Base-by-base conservation (phyloP, 2,888 invertebrate species). In the Drosophila limbata region DNA sequence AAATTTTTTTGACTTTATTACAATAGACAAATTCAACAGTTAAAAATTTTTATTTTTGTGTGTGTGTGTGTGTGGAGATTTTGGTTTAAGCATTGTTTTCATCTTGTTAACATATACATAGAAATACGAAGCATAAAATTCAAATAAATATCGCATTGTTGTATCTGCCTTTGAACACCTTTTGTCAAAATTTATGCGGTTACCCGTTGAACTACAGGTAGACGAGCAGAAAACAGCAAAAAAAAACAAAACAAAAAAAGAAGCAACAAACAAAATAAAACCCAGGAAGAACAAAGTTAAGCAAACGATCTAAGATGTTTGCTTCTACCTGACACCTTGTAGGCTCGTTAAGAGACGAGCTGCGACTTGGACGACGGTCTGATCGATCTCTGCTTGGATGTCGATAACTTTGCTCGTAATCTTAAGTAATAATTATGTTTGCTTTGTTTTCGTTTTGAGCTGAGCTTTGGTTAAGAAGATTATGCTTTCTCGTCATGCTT, bases 371-470 rank as follows among this genome's bases (percentile, higher is more conserved):
- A 48, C 48, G 47, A 21, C 65, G 42, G 17, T 25, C 9, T 17
- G 17, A 42, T 59, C 47, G 42, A 66, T 56, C 15, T 21, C n/a
- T 19, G 4, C 31, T 9, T 5, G 8, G 15, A 17, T 42, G 42
- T 17, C 61, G 66, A 77, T 67, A 71, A 69, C 52, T 76, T 68
- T 57, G 53, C 44, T 35, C 47, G 50, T 79, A 68, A 76, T 79
- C 77, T 80, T 57, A 61, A 71, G 73, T 80, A 80, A 70, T 68
- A 77, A 70, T 71, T 77, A 70, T 73, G 73, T 65, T 73, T 79
- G 59, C 69, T 67, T 67, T 70, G 67, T 77, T 74, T 45, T 72
- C 35, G 11, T 8, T 10, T 1, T 19, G 8, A 10, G 13, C 19
- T 35, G 4, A 5, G 21, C 17, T 45, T 62, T 33, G 21, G 40